Conservation (phyloP, 1,140 invertebrate genomes). For the Watersipora subatra region DNA sequence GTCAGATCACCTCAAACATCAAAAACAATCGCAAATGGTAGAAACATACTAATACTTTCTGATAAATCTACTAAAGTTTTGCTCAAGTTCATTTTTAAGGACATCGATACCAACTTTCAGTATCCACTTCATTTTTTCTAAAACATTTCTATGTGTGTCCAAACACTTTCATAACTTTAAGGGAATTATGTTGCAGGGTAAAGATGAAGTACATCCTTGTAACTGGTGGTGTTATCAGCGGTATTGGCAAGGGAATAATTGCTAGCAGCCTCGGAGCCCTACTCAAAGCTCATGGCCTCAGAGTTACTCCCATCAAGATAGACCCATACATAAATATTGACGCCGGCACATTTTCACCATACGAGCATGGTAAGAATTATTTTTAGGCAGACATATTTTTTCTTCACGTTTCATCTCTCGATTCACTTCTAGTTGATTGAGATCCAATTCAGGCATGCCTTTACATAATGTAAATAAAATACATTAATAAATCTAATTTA, state of each 20-base stretch:
- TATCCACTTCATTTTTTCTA: neutral
- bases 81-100: too few relatives aligned
- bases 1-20: too few relatives aligned
- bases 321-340: conserved; percentile 98
- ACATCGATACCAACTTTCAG: neutral
- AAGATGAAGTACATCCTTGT: conserved; percentile 97
- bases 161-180: neutral
- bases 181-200: neutral
- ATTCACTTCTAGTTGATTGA: too few relatives aligned
- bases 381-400: neutral
- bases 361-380: conserved; percentile 74
- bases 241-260: conserved; percentile 94
- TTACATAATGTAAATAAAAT: too few relatives aligned
- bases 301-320: conserved; percentile 94
- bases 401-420: too few relatives aligned
- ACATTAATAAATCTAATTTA: too few relatives aligned
- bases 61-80: too few relatives aligned
- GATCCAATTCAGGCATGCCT: too few relatives aligned
- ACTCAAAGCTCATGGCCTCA: conserved; percentile 76
- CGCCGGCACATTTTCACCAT: conserved; percentile 94
- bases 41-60: too few relatives aligned
- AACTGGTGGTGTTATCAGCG: conserved; percentile 93
- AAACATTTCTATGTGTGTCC: neutral
- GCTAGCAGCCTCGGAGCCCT: conserved; percentile 89
- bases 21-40: too few relatives aligned